Conservation (phyloP, 2,113 vertebrate genomes). For the Suricata suricatta region DNA sequence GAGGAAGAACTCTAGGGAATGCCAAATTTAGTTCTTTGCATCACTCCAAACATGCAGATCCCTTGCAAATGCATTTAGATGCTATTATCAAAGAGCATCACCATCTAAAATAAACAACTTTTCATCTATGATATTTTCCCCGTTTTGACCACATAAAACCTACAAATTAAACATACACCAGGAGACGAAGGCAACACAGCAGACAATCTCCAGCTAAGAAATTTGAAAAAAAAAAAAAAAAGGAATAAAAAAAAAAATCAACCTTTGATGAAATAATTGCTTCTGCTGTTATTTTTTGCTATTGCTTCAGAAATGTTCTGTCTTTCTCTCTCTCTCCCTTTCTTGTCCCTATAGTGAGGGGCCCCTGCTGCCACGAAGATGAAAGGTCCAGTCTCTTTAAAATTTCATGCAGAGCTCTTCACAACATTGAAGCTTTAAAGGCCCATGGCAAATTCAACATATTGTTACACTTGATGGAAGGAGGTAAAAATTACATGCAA, state of each 20-base stretch:
- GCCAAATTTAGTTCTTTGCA: neutral
- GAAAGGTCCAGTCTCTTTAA: constrained; percentile 88
- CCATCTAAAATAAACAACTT: constrained; percentile 82
- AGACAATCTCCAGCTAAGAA: constrained; percentile 79
- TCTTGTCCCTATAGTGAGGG: constrained; percentile 83
- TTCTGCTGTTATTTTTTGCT: constrained; percentile 86
- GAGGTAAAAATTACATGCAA: constrained; percentile 83
- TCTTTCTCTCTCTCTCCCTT: constrained; percentile 73
- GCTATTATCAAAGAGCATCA: constrained; percentile 65
- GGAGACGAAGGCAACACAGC: constrained; percentile 63
- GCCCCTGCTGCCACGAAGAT: constrained; percentile 84
- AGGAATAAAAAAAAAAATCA: constrained; percentile 79
- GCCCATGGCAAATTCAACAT: constrained; percentile 87
- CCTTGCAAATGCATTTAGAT: constrained; percentile 54
- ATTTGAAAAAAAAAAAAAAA: constrained; percentile 58
- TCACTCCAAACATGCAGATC: neutral
- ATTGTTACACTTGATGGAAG: constrained; percentile 84
- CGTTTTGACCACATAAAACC: constrained; percentile 76
- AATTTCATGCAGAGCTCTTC: constrained; percentile 87
- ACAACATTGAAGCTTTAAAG: constrained; percentile 86
- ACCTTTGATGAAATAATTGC: constrained; percentile 88
- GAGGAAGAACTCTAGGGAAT: neutral
- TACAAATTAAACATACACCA: constrained; percentile 80
- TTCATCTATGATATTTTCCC: constrained; percentile 73
- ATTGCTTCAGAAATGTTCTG: constrained; percentile 85